Evolutionary conservation across 35 echinoderm and acorn worm genomes (phyloP), one percentile per base, ranked within the genome.

Genomic region (Diadema setosum): DNA sequence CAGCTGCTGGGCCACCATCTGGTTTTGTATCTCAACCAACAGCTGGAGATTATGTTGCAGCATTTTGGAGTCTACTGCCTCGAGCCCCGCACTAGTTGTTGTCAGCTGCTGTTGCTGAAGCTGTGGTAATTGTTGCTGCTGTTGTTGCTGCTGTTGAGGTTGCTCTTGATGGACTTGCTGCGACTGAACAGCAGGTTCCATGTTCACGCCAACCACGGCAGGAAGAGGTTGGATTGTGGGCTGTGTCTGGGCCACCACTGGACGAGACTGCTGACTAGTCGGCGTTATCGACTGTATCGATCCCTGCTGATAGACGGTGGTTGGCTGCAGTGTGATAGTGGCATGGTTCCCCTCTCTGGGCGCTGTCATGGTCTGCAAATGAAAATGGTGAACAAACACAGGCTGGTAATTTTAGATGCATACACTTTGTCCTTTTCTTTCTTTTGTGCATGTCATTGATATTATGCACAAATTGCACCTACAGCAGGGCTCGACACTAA

Each of bases 21-120:
- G 95, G 50, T 90, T 97, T 36, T 89, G 89, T 17, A 95, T 91
- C 44, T 95, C 45, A 14, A 89, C 69, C 3, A 91, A 81, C 48
- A 86, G 92, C 67, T 98, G 88, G 65, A 92, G 88, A 58, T 96
- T 96, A 29, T 96, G 94, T 41, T 96, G 94, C 39, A 92, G 49
- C 83, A 85, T 29, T 52, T 70, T 50, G 33, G 88, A 40, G 43
- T 91, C 88, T 5, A 91, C 67, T 4, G 50, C 88, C 1, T 95
- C 93, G 27, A 91, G 15, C 9, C 55, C 65, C 27, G 42, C 65
- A 9, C 46, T 46, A 60, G 89, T 11, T 37, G 88, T 45, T 76
- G 58, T 49, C 33, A 70, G 64, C 42, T 21, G 63, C 75, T 45
- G 82, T 43, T 25, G 31, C 83, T n/a, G 89, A 26, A 36, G 65